A percentile compares a stretch with the other conserved stretches of the same genome.
Conservation (phyloP, 2,113 vertebrate species). For the Lepidothrix coronata region DNA sequence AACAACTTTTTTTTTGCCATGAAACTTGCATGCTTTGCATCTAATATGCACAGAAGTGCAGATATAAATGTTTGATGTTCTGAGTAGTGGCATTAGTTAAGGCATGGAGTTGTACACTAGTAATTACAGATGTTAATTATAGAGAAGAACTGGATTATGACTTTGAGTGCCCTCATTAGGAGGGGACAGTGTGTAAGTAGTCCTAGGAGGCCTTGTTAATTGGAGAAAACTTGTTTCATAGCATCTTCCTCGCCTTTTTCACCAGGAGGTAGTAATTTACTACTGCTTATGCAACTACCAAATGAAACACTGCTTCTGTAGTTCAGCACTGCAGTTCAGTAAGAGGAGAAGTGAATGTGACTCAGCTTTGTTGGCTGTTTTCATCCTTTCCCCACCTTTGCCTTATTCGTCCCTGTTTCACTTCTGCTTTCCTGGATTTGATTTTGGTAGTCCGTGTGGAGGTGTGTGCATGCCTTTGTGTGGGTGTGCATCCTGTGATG, state of each 20-base stretch:
- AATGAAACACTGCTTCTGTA: not conserved
- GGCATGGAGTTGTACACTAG: not conserved
- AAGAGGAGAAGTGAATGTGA: not conserved
- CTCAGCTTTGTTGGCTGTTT: not conserved
- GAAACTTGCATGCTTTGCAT: not conserved
- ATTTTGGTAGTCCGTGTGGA: not conserved
- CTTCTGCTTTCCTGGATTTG: not conserved
- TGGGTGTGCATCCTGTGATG: not conserved
- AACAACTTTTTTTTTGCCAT: not conserved
- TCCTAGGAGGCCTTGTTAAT: constrained; percentile 40
- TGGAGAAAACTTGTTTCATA: constrained; percentile 3
- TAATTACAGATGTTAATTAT: constrained; percentile 12
- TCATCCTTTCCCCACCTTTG: not conserved
- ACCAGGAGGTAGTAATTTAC: constrained; percentile 7
- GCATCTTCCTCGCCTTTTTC: not conserved
- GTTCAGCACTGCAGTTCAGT: not conserved
- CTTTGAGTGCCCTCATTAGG: constrained; percentile 43
- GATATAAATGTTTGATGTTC: not conserved
- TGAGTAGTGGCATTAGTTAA: not conserved
- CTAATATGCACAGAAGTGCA: not conserved
- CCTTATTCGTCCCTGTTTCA: not conserved
- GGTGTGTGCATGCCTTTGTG: too few relatives aligned
- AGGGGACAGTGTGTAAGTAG: not conserved
- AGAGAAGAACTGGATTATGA: not conserved
- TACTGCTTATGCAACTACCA: not conserved